Evolutionary conservation across 2,113 vertebrate genomes (phyloP), one percentile per base, ranked within the genome.

Genomic region (Corythornis madagascariensis): DNA sequence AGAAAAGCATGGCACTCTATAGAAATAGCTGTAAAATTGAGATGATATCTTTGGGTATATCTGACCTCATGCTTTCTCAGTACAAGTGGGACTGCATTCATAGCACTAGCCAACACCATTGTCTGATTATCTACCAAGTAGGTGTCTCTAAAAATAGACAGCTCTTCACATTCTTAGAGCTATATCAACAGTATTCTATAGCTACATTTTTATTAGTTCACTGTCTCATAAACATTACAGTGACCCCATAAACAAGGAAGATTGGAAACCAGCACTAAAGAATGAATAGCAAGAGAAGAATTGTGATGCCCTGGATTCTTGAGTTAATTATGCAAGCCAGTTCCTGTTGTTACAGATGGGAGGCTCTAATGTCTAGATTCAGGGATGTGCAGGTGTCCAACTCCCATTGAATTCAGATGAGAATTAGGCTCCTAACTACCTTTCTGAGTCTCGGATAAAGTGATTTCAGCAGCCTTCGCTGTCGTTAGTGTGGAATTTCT

Each of bases 331-430:
- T 83, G 83, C 53, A 74, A 87, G 33, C 13, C 45, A 77, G 0
- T 40, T 88, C 67, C 84, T 92, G 15, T 73, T 79, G 78, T 74
- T 94, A 48, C 79, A 87, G 57, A 79, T 93, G 84, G 82, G 80
- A 92, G 28, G 42, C 79, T 79, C 3, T 78, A 87, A 81, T 69
- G 48, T 87, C 55, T 85, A 16, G 72, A 47, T 83, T 70, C 75
- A 84, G 55, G 89, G 72, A 74, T 53, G 24, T 77, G 48, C 83
- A 88, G 64, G 73, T 90, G 82, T 76, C 73, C 75, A 42, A 40
- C 53, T 94, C n/a, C 21, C 57, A 38, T 57, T 90, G 86, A 92
- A 95, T 95, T 92, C 25, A 94, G 76, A 94, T 83, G 69, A 92
- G 75, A 94, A 91, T 94, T 85, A 56, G 38, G 33, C 71, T 89